These are phyloP conservation scores for Crax fasciolata DNA, from an alignment of 2,797 vertebrate species.

Conservation along the genomic window DNA sequence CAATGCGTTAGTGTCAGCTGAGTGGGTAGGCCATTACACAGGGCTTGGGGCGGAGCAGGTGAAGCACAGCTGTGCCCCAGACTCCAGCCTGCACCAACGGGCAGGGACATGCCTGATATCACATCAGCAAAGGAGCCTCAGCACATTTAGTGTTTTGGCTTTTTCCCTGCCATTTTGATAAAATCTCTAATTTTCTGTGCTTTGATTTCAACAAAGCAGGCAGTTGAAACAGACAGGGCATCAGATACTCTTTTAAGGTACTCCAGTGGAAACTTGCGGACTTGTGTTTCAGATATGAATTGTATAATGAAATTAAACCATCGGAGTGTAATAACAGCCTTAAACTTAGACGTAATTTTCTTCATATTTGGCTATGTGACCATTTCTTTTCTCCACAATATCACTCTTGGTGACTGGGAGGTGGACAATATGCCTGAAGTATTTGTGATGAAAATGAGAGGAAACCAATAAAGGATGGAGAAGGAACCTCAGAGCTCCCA, in stretches of 20 bases:
- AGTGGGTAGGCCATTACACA: fast-evolving
- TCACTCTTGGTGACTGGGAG: not conserved
- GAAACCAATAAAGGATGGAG: not conserved
- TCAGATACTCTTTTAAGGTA: not conserved
- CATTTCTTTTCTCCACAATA: not conserved
- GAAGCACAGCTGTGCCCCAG: not conserved
- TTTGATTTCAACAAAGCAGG: not conserved
- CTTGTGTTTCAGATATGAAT: constrained; percentile 13
- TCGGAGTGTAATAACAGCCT: not conserved
- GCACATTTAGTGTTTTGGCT: not conserved
- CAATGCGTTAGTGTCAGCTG: fast-evolving
- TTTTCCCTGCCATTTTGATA: not conserved
- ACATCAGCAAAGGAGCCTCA: not conserved
- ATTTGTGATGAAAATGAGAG: not conserved
- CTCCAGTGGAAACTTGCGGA: not conserved
- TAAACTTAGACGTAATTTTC: not conserved
- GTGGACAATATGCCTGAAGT: not conserved
- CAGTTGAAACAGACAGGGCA: not conserved
- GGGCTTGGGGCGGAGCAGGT: not conserved
- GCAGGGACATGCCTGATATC: not conserved
- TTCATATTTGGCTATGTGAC: not conserved
- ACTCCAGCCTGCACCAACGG: fast-evolving
- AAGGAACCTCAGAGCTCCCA: not conserved
- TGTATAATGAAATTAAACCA: not conserved
- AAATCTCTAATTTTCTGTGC: not conserved